A percentile compares a stretch with the other conserved stretches of the same genome.
Evolutionary conservation across 2,888 invertebrate genomes (phyloP).

Genomic region (Zhengitettix transpicula): DNA sequence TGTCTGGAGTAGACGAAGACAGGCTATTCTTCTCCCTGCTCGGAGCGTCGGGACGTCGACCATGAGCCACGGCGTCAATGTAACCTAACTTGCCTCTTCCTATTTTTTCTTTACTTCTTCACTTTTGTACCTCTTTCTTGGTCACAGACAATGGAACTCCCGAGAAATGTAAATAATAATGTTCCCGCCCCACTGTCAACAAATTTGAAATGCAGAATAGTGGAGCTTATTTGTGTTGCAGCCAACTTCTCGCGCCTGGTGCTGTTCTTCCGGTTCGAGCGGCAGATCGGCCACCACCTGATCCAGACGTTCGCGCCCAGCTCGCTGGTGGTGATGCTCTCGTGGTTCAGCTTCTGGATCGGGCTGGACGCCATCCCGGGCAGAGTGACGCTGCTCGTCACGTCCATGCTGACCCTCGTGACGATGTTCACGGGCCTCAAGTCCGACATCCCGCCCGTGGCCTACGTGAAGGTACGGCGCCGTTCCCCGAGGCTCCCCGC

Average conservation of each 20-base stretch:
- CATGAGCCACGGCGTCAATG: too few relatives aligned
- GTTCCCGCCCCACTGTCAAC: too few relatives aligned
- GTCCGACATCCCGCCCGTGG: constrained; percentile 71
- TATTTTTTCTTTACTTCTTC: too few relatives aligned
- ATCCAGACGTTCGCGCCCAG: constrained; percentile 77
- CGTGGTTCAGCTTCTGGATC: constrained; percentile 79
- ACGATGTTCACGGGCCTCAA: constrained; percentile 73
- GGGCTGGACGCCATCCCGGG: constrained; percentile 73
- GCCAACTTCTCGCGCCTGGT: constrained; percentile 64
- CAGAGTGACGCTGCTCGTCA: constrained; percentile 61
- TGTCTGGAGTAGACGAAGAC: too few relatives aligned
- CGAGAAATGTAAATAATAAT: too few relatives aligned
- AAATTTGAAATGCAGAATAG: too few relatives aligned
- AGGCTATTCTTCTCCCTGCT: too few relatives aligned
- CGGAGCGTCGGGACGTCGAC: too few relatives aligned
- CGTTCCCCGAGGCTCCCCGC: neutral
- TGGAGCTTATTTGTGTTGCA: constrained; percentile 21
- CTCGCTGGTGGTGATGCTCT: constrained; percentile 62
- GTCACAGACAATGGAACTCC: too few relatives aligned
- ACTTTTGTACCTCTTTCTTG: too few relatives aligned
- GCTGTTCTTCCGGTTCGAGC: constrained; percentile 63
- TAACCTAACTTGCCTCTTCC: too few relatives aligned
- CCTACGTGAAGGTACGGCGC: constrained; percentile 61
- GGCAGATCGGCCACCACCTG: constrained; percentile 69
- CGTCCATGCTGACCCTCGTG: constrained; percentile 68